phyloP scores from a whole-genome alignment of 2,797 vertebrate species.

The Apogon talboti region DNA sequence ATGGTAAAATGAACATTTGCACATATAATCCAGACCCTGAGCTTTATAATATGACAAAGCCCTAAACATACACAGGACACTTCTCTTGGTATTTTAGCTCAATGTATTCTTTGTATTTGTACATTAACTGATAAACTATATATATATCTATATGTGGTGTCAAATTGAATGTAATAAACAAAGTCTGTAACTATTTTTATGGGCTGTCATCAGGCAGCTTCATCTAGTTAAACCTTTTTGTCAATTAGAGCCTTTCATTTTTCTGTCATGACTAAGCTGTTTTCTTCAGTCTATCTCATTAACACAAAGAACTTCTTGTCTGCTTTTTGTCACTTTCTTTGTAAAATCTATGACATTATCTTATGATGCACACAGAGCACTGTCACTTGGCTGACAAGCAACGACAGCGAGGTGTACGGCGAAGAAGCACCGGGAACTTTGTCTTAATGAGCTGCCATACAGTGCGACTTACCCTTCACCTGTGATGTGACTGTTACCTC shows the following conservation, averaged over 20 bases:
- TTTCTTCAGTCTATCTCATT: slow-evolving; percentile 65
- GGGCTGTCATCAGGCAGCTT: slow-evolving; percentile 3
- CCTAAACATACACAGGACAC: no score
- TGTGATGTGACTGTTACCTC: slow-evolving; percentile 42
- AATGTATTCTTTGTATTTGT: not conserved
- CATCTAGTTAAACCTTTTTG: slow-evolving; percentile 17
- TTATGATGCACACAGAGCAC: slow-evolving; percentile 38
- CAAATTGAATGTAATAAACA: not conserved
- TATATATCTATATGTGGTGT: slow-evolving; percentile 6
- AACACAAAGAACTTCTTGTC: slow-evolving; percentile 44
- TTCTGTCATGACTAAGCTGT: slow-evolving; percentile 32
- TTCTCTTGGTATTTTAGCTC: no score
- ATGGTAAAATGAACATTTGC: no score
- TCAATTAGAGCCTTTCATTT: slow-evolving; percentile 14
- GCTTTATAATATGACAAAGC: no score
- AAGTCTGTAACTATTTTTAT: slow-evolving; percentile 12
- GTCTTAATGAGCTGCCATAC: slow-evolving; percentile 77
- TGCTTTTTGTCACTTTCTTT: slow-evolving; percentile 47
- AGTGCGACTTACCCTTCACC: slow-evolving; percentile 54
- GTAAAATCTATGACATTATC: slow-evolving; percentile 62
- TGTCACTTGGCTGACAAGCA: slow-evolving; percentile 61
- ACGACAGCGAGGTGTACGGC: slow-evolving; percentile 55
- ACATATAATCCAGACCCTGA: no score
- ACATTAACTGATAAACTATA: not conserved
- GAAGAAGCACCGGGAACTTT: slow-evolving; percentile 48